Percentiles rank a stretch among this genome's conserved stretches.
phyloP scores from a whole-genome alignment of 2,797 vertebrate species.

The Platalea minor region DNA sequence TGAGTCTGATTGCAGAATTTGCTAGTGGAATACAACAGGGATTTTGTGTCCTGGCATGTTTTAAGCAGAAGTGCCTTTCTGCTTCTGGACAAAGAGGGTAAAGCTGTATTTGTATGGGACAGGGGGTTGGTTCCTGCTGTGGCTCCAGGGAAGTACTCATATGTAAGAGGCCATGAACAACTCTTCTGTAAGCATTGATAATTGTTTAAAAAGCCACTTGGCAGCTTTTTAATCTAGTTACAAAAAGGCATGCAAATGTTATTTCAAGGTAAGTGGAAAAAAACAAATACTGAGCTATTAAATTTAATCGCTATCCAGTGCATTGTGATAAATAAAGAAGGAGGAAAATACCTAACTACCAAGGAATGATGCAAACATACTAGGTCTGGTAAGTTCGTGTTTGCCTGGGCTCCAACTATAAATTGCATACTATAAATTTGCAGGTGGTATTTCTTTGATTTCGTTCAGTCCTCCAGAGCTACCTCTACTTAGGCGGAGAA shows the following conservation, averaged over 20 bases:
- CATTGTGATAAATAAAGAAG: neutral
- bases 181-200: neutral
- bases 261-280: constrained; percentile 11
- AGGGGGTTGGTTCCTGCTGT: neutral
- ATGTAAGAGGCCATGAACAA: neutral
- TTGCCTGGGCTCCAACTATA: neutral
- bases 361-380: neutral
- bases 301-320: neutral
- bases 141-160: neutral
- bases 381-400: neutral
- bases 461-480: neutral
- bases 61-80: neutral
- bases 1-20: neutral
- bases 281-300: neutral
- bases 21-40: neutral
- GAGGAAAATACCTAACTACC: neutral
- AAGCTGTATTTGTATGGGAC: neutral
- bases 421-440: neutral
- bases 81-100: neutral
- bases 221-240: constrained; percentile 1
- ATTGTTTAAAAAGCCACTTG: constrained; percentile 2
- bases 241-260: constrained; percentile 24
- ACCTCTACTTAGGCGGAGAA: neutral
- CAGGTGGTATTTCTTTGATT: neutral
- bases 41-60: neutral